These are phyloP conservation scores for Trachymyrmex cornetzi DNA, from an alignment of 1,140 invertebrate species.

Conservation along the genomic window DNA sequence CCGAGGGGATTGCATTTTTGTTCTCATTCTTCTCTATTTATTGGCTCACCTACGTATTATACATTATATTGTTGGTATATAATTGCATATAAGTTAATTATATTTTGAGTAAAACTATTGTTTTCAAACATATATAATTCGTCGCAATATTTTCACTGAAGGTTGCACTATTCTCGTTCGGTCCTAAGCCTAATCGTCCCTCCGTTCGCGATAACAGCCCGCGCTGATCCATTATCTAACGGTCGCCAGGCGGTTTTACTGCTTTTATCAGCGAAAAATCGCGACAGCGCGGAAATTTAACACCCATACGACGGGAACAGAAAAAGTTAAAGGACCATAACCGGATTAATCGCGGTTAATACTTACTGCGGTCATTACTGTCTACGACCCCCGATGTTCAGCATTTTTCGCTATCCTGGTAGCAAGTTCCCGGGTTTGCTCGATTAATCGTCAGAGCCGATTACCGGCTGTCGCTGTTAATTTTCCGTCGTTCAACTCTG, in stretches of 20 bases:
- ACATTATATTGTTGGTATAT: background rate
- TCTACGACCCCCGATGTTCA: slow-evolving; percentile 28
- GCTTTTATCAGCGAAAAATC: slow-evolving; percentile 19
- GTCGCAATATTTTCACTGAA: background rate
- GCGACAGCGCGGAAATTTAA: background rate
- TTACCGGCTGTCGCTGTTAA: slow-evolving; percentile 39
- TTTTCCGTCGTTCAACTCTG: slow-evolving; percentile 8
- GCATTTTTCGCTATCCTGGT: slow-evolving; percentile 38
- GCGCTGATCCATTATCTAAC: background rate
- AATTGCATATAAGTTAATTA: slow-evolving; percentile 1
- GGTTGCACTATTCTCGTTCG: background rate
- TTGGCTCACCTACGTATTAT: too few relatives aligned
- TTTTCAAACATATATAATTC: background rate
- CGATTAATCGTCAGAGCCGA: slow-evolving; percentile 66
- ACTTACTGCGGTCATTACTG: slow-evolving; percentile 35
- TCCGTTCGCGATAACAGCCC: background rate
- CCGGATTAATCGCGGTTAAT: slow-evolving; percentile 67
- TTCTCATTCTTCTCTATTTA: too few relatives aligned
- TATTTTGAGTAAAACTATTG: background rate
- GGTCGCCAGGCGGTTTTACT: background rate
- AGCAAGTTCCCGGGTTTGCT: slow-evolving; percentile 31
- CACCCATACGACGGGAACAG: too few relatives aligned
- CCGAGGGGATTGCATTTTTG: too few relatives aligned
- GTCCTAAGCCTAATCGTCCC: background rate
- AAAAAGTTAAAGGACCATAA: slow-evolving; percentile 33